phyloP scores from a whole-genome alignment of 2,888 invertebrate species.

The Xestia c-nigrum region DNA sequence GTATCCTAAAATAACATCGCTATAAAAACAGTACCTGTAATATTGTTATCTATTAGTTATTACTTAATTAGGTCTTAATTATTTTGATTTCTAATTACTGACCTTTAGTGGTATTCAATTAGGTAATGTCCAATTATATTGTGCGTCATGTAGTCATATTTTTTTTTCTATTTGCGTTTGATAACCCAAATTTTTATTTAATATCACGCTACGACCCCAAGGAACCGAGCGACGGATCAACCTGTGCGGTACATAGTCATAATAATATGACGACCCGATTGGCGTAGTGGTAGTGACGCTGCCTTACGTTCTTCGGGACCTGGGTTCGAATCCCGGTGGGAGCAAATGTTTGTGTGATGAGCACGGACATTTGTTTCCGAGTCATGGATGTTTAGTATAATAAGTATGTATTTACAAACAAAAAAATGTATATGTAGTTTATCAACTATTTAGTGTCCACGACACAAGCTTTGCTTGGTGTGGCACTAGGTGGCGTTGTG shows the following conservation, averaged over 20 bases:
- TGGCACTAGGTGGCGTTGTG: no score
- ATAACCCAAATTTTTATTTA: not conserved
- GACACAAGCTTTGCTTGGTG: no score
- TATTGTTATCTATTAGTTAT: not conserved
- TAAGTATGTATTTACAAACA: no score
- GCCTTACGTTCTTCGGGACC: no score
- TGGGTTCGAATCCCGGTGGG: no score
- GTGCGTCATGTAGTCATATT: not conserved
- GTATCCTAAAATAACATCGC: slow-evolving; percentile 4
- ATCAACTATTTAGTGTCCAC: no score
- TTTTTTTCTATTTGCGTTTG: not conserved
- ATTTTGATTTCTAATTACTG: slow-evolving; percentile 10
- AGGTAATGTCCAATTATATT: not conserved
- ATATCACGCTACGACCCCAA: not conserved
- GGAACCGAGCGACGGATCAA: not conserved
- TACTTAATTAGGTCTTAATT: slow-evolving; percentile 8
- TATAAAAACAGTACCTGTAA: not conserved
- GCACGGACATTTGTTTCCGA: no score
- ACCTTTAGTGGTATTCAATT: not conserved
- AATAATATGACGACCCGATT: no score
- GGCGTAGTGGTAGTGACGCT: no score
- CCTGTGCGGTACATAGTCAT: not conserved
- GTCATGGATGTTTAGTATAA: no score
- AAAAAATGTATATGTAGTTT: no score
- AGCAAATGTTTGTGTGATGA: no score